Evolutionary conservation across 2,888 invertebrate genomes (phyloP).

Genomic region (Coelopa pilipes): DNA sequence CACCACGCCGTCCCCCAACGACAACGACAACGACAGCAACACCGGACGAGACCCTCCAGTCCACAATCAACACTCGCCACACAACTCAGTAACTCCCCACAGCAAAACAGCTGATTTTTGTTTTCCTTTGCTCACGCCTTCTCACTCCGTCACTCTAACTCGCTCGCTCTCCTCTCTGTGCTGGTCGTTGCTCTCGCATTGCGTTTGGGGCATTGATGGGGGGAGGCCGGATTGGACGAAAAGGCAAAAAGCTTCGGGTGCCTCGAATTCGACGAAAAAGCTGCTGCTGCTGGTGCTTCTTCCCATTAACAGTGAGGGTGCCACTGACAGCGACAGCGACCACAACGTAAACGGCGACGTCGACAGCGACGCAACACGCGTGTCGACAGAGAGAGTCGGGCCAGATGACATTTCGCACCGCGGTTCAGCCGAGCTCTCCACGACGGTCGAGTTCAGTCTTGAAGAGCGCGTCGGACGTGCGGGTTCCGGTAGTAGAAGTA

Average conservation of each 20-base stretch:
- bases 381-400: conserved; percentile 23
- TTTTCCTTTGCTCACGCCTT: conserved; percentile 7
- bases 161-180: too few relatives aligned
- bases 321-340: background rate
- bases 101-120: conserved; percentile 30
- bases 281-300: conserved; percentile 18
- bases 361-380: too few relatives aligned
- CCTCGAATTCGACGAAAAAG: conserved; percentile 35
- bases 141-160: too few relatives aligned
- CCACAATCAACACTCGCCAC: background rate
- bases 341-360: background rate
- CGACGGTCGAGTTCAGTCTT: conserved; percentile 37
- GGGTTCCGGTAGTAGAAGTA: background rate
- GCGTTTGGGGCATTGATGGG: too few relatives aligned
- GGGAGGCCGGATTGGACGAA: conserved; percentile 22
- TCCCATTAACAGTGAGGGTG: background rate
- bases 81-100: background rate
- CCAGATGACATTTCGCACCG: conserved; percentile 37
- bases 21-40: background rate
- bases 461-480: conserved; percentile 30
- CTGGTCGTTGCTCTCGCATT: too few relatives aligned
- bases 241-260: conserved; percentile 23
- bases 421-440: background rate
- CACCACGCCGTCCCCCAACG: background rate
- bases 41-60: background rate